Evolutionary conservation across 2,888 invertebrate genomes (phyloP).

Genomic region (Synanthedon myopaeformis): DNA sequence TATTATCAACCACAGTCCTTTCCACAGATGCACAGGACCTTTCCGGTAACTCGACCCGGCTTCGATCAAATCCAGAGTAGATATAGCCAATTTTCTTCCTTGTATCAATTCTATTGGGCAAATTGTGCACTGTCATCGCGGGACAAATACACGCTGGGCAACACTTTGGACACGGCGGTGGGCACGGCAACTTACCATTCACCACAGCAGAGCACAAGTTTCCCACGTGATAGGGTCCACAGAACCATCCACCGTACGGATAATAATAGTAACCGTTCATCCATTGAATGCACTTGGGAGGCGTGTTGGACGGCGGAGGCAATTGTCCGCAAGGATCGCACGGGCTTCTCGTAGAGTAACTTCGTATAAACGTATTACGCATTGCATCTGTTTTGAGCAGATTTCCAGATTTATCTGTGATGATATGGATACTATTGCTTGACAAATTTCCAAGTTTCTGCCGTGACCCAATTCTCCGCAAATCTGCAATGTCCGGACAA

Average conservation of each 20-base stretch:
- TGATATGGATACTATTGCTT: too few species aligned
- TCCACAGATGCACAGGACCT: too few species aligned
- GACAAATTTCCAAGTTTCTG: too few species aligned
- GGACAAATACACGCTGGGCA: not conserved
- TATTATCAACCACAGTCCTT: too few species aligned
- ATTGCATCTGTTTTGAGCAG: too few species aligned
- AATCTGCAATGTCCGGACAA: too few species aligned
- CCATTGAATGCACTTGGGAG: conserved; percentile 18
- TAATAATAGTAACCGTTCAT: conserved; percentile 25
- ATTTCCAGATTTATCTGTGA: too few species aligned
- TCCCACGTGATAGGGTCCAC: conserved; percentile 21
- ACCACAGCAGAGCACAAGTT: not conserved
- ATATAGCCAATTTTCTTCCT: not conserved
- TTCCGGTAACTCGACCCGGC: too few species aligned
- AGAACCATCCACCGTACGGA: conserved; percentile 28
- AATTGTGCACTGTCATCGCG: not conserved
- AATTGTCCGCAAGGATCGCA: conserved; percentile 6
- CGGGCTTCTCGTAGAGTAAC: conserved; percentile 1
- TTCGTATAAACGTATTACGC: too few species aligned
- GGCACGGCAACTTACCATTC: not conserved
- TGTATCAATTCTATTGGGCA: not conserved
- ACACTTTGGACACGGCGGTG: not conserved
- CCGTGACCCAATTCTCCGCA: too few species aligned
- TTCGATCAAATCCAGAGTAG: not conserved
- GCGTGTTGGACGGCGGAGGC: conserved; percentile 16